Percentiles rank a stretch among this genome's conserved stretches.
phyloP scores from a whole-genome alignment of 1,140 invertebrate species.

The Apis cerana region DNA sequence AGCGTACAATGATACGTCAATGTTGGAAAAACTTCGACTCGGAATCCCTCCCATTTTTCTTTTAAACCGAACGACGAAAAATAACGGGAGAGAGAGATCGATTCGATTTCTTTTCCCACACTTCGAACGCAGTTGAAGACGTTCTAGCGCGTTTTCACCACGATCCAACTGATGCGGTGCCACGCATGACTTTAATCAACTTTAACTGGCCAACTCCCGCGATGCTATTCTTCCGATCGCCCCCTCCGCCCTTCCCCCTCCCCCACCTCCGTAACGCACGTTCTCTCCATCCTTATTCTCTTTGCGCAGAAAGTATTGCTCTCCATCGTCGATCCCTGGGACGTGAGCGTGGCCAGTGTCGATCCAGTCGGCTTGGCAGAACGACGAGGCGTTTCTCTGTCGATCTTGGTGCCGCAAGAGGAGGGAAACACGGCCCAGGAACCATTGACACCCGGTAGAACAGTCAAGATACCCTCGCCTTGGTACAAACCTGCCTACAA shows the following conservation, averaged over 20 bases:
- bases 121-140: not conserved
- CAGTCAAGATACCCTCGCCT: constrained; percentile 72
- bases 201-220: constrained; percentile 70
- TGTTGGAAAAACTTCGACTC: too few species aligned
- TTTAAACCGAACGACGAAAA: too few species aligned
- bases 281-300: constrained; percentile 63
- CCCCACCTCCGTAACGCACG: too few species aligned
- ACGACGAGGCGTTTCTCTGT: constrained; percentile 68
- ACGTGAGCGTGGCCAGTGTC: constrained; percentile 78
- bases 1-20: constrained; percentile 5
- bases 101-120: too few species aligned
- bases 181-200: constrained; percentile 62
- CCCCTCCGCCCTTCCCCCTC: constrained; percentile 19
- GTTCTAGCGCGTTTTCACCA: not conserved
- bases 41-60: too few species aligned
- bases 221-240: constrained; percentile 28
- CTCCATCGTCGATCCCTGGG: constrained; percentile 79
- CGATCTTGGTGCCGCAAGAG: constrained; percentile 51
- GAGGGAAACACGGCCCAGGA: constrained; percentile 40
- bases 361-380: constrained; percentile 71
- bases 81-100: too few species aligned
- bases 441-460: constrained; percentile 30
- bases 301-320: constrained; percentile 76
- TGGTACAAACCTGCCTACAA: constrained; percentile 74
- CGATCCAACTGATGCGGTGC: not conserved